Conservation (phyloP, 2,797 vertebrate genomes). For the Molossus molossus region DNA sequence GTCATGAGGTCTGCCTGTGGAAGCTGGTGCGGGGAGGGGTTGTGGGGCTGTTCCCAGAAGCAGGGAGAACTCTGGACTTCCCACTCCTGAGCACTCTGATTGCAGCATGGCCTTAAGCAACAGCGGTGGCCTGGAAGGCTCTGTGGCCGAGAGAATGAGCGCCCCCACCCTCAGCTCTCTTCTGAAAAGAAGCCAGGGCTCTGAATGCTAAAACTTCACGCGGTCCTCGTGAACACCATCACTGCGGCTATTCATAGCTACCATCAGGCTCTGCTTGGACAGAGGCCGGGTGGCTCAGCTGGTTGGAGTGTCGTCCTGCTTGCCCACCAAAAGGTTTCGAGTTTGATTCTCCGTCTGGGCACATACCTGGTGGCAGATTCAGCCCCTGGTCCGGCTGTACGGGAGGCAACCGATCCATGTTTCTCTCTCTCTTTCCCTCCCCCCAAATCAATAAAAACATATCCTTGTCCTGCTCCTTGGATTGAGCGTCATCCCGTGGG, state of each 20-base stretch:
- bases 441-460: too few species aligned
- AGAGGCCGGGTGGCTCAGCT: background rate
- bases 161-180: background rate
- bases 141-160: background rate
- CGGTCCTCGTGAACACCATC: fast-evolving
- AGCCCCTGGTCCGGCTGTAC: background rate
- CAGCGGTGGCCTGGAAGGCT: constrained; percentile 69
- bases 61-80: constrained; percentile 86
- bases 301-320: background rate
- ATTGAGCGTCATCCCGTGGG: too few species aligned
- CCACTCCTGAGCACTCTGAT: constrained; percentile 81
- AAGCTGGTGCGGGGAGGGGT: constrained; percentile 70
- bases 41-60: constrained; percentile 85
- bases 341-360: background rate
- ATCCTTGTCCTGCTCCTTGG: too few species aligned
- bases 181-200: constrained; percentile 4
- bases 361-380: background rate
- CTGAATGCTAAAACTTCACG: background rate
- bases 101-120: constrained; percentile 84
- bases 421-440: background rate
- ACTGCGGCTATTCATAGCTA: background rate
- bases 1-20: constrained; percentile 81
- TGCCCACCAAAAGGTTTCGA: background rate
- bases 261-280: background rate
- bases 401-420: background rate